These are phyloP conservation scores for Sphinx pinastri DNA, from an alignment of 2,888 invertebrate genomes.

Conservation along the genomic window DNA sequence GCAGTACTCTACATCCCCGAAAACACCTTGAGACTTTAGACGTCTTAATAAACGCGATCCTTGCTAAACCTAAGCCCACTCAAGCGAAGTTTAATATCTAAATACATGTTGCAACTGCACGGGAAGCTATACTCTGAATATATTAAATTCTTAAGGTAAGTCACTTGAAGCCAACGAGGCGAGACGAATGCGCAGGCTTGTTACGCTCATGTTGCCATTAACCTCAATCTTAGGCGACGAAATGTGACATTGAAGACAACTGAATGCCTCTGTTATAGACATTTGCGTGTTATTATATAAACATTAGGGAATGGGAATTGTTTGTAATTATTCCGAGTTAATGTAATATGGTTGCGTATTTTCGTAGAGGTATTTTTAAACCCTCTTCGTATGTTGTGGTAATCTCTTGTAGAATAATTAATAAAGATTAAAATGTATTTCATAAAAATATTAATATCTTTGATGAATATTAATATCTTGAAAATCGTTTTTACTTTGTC, in stretches of 20 bases:
- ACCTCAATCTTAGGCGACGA: conserved; percentile 35
- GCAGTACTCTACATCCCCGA: no score
- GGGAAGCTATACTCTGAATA: conserved; percentile 14
- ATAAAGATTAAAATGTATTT: no score
- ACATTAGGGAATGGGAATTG: conserved; percentile 14
- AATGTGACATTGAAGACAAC: conserved; percentile 29
- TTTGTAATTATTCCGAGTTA: conserved; percentile 2
- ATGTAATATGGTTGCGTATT: neutral
- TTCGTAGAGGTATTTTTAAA: neutral
- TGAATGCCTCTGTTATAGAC: conserved; percentile 27
- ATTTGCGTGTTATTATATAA: conserved; percentile 23
- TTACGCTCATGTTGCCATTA: conserved; percentile 36
- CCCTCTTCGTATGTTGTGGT: neutral
- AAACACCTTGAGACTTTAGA: no score
- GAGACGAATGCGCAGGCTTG: conserved; percentile 43
- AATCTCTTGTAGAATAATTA: neutral
- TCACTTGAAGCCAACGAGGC: conserved; percentile 41
- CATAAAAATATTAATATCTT: neutral
- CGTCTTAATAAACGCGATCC: neutral
- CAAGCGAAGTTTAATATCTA: conserved; percentile 30
- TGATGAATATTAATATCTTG: no score
- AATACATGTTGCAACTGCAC: conserved; percentile 34
- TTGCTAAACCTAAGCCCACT: conserved; percentile 3
- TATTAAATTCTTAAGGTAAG: conserved; percentile 43
- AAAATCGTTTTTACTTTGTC: no score